Base-by-base conservation (phyloP, 2,888 invertebrate genomes). In the Epicampocera succincta region DNA sequence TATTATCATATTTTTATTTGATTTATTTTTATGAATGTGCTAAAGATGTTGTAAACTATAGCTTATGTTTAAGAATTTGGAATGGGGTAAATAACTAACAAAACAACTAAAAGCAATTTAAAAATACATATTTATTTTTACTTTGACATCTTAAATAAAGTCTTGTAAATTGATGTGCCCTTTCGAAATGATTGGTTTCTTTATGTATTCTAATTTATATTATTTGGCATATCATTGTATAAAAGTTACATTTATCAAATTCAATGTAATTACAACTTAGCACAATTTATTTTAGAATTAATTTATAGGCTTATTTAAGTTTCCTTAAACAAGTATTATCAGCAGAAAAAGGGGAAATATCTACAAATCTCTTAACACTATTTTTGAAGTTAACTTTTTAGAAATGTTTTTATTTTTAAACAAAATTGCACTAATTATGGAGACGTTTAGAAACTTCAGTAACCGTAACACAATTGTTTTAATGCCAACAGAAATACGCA, bases 221-320 rank as follows among this genome's bases (percentile, higher is more conserved):
- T 54, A 68, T 73, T 73, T 68, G 54, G 68, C 74, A 80, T 80
- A 75, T 74, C 69, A 74, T 56, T 74, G 58, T 80, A 71, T 52
- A 50, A 65, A 75, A 71, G 29, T 46, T n/a, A 38, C 52, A 73
- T 68, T 54, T 17, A 66, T 15, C 33, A 65, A 33, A 74, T 69
- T 58, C 21, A 52, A 52, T 78, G 44, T 77, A 65, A 73, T 54
- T 29, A 79, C 68, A 76, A 42, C 13, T 29, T 66, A 77, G 81
- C 81, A 81, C 81, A 81, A 81, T 73, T 76, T 56, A 68, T 61
- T 80, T 61, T 33, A 71, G 40, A 58, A 17, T 9, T 29, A 44
- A 17, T 48, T 33, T 61, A 46, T 54, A 69, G 4, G 66, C 50
- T 44, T 66, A 68, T 61, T 42, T 76, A 68, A 68, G 68, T 54